Evolutionary conservation across 2,888 invertebrate genomes (phyloP), one percentile per base, ranked within the genome.

Genomic region (Sacculina carcini): DNA sequence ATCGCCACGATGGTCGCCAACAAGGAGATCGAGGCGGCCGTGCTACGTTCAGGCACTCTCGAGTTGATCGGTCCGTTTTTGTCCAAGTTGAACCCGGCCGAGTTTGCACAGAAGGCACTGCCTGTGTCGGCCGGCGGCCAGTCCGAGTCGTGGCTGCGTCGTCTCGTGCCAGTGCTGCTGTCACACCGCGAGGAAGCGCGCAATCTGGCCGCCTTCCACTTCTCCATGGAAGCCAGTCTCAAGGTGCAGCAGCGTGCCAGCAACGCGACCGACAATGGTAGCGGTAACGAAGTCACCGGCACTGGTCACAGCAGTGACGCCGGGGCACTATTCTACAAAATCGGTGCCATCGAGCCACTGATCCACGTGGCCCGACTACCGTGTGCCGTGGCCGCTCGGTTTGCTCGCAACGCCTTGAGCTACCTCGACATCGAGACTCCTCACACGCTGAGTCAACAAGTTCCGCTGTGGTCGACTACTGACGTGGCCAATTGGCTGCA

Each of bases 171-270:
- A 1, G 86, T 96, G 12, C 69, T 98, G 51, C 83, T 82, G 63
- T 92, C 92, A 38, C 85, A 90, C 63, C 72, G 92, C 55, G 87
- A 92, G 63, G 96, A 96, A 67, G 94, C 96, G 0, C 75, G 90
- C 61, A 90, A 89, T 64, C 69, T 98, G 59, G 96, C 94, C 4
- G 92, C 96, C 32, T 98, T 96, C 65, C 98, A 98, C 64, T 72
- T 94, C 65, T 92, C 92, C 63, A 92, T 98, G 90, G 98, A 98
- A 67, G 94, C 96, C 12, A 87, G 87, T 34, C 94, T 98, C 51
- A 96, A 96, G 65, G 84, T 89, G 60, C 80, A 81, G 60, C 87
- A 87, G 65, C 83, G 83, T 5, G 84, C 85, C 56, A 84, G 85
- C 0, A 78, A 80, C 65, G n/a, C n/a, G n/a, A n/a, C n/a, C n/a